A percentile compares a stretch with the other conserved stretches of the same genome.
Evolutionary conservation across 2,888 invertebrate genomes (phyloP).

Genomic region (Drosophila leonis): DNA sequence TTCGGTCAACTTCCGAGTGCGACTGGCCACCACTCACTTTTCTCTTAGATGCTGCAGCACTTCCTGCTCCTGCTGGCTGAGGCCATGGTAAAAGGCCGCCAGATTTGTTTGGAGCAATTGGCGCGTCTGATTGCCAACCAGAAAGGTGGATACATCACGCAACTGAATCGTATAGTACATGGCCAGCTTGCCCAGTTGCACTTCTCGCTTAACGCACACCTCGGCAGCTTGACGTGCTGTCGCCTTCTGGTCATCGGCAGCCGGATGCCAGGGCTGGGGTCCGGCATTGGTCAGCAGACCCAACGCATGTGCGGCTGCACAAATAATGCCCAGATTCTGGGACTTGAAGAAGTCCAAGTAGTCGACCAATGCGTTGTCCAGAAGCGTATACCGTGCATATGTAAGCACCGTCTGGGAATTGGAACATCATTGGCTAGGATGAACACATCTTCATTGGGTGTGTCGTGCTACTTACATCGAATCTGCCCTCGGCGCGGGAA

Average conservation of each 20-base stretch:
- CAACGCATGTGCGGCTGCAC: constrained; percentile 93
- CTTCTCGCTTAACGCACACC: constrained; percentile 88
- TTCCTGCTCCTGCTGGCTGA: constrained; percentile 88
- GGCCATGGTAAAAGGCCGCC: constrained; percentile 88
- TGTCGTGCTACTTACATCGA: constrained; percentile 74
- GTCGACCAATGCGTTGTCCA: constrained; percentile 91
- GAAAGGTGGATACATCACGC: constrained; percentile 89
- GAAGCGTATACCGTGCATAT: constrained; percentile 92
- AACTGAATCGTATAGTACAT: constrained; percentile 88
- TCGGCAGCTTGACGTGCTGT: constrained; percentile 86
- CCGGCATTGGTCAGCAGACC: constrained; percentile 92
- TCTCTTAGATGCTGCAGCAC: constrained; percentile 88
- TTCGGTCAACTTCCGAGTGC: constrained; percentile 69
- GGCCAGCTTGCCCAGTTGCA: constrained; percentile 91
- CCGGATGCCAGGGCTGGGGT: constrained; percentile 93
- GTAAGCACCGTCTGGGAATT: constrained; percentile 86
- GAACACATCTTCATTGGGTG: not conserved
- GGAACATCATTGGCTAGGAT: not conserved
- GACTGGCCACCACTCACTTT: constrained; percentile 86
- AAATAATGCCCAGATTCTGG: constrained; percentile 91
- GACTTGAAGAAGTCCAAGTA: constrained; percentile 88
- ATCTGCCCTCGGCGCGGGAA: constrained; percentile 87
- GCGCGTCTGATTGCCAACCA: constrained; percentile 91
- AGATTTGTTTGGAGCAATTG: constrained; percentile 89
- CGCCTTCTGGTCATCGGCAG: constrained; percentile 86